Percentiles rank a stretch among this genome's conserved stretches.
Conservation (phyloP, 1,140 invertebrate genomes). For the Druon quercuslanigerum region DNA sequence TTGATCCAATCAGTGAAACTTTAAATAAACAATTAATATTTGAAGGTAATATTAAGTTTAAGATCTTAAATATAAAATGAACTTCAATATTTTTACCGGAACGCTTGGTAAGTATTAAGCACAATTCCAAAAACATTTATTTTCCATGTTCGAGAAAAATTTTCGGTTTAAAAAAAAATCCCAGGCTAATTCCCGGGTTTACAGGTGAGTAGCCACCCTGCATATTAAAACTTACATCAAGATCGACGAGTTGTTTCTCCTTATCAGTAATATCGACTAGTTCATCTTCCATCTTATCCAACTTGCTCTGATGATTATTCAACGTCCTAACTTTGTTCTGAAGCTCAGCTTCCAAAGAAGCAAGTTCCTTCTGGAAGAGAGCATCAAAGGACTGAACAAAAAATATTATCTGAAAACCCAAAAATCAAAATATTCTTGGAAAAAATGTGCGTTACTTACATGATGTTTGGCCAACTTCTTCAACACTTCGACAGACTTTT, state of each 20-base stretch:
- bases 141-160: too few relatives aligned
- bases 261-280: constrained; percentile 76
- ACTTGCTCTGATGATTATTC: constrained; percentile 78
- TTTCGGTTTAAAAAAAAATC: too few relatives aligned
- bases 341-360: constrained; percentile 80
- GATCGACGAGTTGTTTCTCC: constrained; percentile 68
- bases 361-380: constrained; percentile 77
- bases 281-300: constrained; percentile 80
- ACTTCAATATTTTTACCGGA: too few relatives aligned
- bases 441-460: constrained; percentile 71
- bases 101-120: too few relatives aligned
- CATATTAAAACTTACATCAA: constrained; percentile 60
- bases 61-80: too few relatives aligned
- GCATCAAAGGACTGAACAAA: constrained; percentile 34
- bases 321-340: constrained; percentile 78
- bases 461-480: constrained; percentile 80
- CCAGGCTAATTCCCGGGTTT: too few relatives aligned
- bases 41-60: too few relatives aligned
- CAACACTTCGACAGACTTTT: constrained; percentile 76
- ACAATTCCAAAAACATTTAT: too few relatives aligned
- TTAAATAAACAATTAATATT: too few relatives aligned
- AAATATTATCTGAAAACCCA: not conserved
- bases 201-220: too few relatives aligned
- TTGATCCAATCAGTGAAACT: too few relatives aligned
- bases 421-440: not conserved